phyloP scores from a whole-genome alignment of 1,140 invertebrate species.

The Heliothis subflexa region DNA sequence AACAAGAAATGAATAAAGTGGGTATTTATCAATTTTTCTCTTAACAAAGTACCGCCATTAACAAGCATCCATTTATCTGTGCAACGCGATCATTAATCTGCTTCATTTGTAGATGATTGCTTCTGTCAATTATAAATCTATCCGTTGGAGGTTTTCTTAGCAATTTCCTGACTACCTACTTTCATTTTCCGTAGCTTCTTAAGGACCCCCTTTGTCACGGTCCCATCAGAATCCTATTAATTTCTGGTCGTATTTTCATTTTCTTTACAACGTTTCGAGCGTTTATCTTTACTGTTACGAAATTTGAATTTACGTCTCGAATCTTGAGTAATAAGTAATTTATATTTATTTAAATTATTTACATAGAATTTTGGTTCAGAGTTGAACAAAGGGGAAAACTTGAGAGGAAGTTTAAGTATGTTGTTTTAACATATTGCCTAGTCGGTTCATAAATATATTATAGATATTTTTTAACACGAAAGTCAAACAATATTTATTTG shows the following conservation, averaged over 20 bases:
- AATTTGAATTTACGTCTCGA: too few relatives aligned
- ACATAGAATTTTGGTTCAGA: too few relatives aligned
- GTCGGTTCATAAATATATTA: too few relatives aligned
- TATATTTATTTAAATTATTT: too few relatives aligned
- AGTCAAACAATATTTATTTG: background rate
- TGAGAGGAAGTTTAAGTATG: too few relatives aligned
- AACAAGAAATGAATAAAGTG: background rate
- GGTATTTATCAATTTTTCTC: background rate
- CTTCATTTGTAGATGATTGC: slow-evolving; percentile 34
- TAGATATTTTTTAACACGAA: background rate
- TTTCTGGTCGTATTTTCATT: slow-evolving; percentile 10
- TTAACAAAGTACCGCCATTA: background rate
- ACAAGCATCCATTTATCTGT: slow-evolving; percentile 29
- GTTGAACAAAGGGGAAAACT: too few relatives aligned
- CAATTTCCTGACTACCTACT: slow-evolving; percentile 16
- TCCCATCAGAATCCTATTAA: background rate
- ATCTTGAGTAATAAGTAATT: too few relatives aligned
- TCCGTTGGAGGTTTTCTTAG: background rate
- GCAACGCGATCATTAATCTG: slow-evolving; percentile 23
- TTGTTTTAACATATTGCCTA: too few relatives aligned
- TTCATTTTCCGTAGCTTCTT: background rate
- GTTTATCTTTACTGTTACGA: too few relatives aligned
- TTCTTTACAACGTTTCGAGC: background rate
- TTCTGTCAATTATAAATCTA: slow-evolving; percentile 33
- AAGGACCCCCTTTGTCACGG: background rate